These are phyloP conservation scores for Gopherus flavomarginatus DNA, from an alignment of 2,113 vertebrate species.

Conservation along the genomic window DNA sequence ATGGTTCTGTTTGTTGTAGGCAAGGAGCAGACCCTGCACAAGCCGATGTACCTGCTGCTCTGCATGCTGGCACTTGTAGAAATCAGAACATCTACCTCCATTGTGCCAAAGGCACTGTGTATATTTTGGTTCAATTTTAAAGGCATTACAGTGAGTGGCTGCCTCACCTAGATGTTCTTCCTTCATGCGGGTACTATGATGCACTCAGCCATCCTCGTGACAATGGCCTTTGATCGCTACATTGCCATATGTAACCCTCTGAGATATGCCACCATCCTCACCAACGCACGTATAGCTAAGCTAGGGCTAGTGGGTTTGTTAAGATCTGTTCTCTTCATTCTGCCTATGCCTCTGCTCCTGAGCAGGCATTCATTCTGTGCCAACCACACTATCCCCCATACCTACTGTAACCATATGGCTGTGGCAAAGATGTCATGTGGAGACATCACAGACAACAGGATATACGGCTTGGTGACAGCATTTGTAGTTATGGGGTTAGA, in stretches of 20 bases:
- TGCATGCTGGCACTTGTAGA: too few species aligned
- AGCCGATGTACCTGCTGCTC: too few species aligned
- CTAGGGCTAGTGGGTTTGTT: not conserved
- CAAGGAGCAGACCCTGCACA: too few species aligned
- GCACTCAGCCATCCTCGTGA: too few species aligned
- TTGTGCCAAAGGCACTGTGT: too few species aligned
- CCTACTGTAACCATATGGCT: not conserved
- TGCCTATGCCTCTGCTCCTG: not conserved
- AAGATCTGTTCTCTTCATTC: not conserved
- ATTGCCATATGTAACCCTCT: not conserved
- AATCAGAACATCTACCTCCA: too few species aligned
- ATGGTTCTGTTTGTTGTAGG: too few species aligned
- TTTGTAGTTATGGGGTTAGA: not conserved
- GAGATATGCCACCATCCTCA: not conserved
- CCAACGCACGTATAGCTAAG: not conserved
- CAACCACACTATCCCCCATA: accelerated
- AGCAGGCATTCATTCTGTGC: not conserved
- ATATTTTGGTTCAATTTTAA: too few species aligned
- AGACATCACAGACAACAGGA: not conserved
- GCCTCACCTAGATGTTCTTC: too few species aligned
- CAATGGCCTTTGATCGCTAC: not conserved
- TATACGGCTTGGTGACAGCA: not conserved
- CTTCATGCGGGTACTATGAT: too few species aligned
- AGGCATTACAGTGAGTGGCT: too few species aligned
- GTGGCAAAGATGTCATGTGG: not conserved